Base-by-base conservation (phyloP, 1,140 invertebrate genomes). In the Listronotus oregonensis region DNA sequence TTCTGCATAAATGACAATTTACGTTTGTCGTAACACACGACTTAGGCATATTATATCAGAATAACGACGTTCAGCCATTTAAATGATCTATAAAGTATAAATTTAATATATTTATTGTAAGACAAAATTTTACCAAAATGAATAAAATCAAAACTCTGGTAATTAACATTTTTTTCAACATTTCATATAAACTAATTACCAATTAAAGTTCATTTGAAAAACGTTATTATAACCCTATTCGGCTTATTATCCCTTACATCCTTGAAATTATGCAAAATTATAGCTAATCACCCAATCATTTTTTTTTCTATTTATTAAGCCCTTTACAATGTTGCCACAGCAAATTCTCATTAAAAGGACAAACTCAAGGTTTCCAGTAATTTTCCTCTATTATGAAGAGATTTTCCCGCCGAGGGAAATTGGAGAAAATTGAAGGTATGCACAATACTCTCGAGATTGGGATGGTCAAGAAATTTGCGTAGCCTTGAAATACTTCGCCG, bases 401-500 rank as follows among this genome's bases (percentile, higher is more conserved):
- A 37, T 59, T 57, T 52, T 55, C 62, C 44, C 62, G 44, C 32
- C 31, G 52, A 40, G 63, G 32, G 27, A 54, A 63, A 54, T 44
- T 63, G 27, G n/a, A 54, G 60, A 52, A 58, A 65, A 65, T 65
- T 56, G 54, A 17, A 42, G 63, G 54, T 21, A 31, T 65, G 55
- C 63, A 65, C 63, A 65, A 65, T 65, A 58, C 39, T 32, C 21
- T 17, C 63, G 39, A 58, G 63, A 65, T 65, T 65, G 55, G 63
- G 31, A 39, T 65, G 63, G 63, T 65, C 63, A 65, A 51, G 63
- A 58, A 42, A 51, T 58, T 34, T 65, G 44, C 55, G 63, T 65
- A 65, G 63, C 63, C 63, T 65, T 65, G 63, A 58, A 42, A 12
- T 18, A 34, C 12, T 18, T 34, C 4, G 34, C 21, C 34, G 51